Evolutionary conservation across 2,113 vertebrate species (phyloP), one percentile per base, ranked within the genome.

Genomic region (Nycticebus coucang): DNA sequence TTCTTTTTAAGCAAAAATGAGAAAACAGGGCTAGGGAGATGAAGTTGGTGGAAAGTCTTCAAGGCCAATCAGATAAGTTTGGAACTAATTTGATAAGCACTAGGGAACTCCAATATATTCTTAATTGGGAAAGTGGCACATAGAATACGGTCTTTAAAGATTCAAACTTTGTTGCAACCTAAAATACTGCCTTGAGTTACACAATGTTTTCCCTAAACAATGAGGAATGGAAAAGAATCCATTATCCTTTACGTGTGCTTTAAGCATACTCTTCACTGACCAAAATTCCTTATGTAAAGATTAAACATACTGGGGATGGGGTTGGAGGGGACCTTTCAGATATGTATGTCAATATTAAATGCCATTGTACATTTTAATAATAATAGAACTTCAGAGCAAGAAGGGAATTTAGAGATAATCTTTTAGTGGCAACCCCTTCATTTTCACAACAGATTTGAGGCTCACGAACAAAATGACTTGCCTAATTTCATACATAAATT

Each of bases 1-100:
- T 93, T 92, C 26, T 71, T 96, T 95, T 82, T 87, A 97, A 95
- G 72, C 50, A 96, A 89, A 57, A 92, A 83, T 72, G 55, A 96
- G 30, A 91, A 92, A 92, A 87, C 22, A 91, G 21, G 21, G 55
- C 78, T 84, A 62, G 45, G 89, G 53, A 95, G 35, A 93, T 85
- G 66, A 94, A 91, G 87, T 11, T 94, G 69, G 45, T 69, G 9
- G 60, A 90, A 96, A 96, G 64, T 41, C 78, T 93, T 85, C 72
- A 89, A 96, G 83, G 60, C 15, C 89, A 86, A 78, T 57, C 26
- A 45, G 53, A 21, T 50, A 71, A 66, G 1, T 91, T 80, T 78
- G 62, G 68, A 83, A 93, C 71, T 66, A 59, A 96, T 74, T 89
- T 97, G 84, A 71, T 81, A 87, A 87, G 26, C 55, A 83, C 66